Evolutionary conservation across 2,113 vertebrate genomes (phyloP), one percentile per base, ranked within the genome.

Genomic region (Azemiops feae): DNA sequence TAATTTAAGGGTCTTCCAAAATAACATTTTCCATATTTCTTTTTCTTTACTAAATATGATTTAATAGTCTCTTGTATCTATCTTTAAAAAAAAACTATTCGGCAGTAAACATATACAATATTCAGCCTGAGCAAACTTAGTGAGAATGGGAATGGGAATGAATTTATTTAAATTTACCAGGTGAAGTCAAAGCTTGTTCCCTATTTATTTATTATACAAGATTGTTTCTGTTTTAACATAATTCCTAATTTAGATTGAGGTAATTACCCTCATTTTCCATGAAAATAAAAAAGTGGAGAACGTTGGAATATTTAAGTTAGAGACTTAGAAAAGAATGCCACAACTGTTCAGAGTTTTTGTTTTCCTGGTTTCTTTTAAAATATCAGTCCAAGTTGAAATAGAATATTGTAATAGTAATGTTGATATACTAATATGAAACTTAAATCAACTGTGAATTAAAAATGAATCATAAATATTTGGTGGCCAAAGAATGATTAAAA

Each of bases 391-490:
- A 22, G 58, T 95, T 96, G 93, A 95, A 96, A 95, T 69, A 81
- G 94, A 96, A 97, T 91, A 96, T 39, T 89, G 85, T 91, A 93
- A 93, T 64, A 93, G 92, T 88, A 95, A 94, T 90, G 87, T 93
- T 94, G 1, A 0, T 43, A 94, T 87, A n/a, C 94, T 92, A 95
- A 95, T 92, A 90, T 93, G 88, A 95, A 95, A 85, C 39, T 92
- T 95, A 88, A 91, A 92, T 94, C 94, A 90, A 92, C n/a, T 2
- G 47, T 92, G 93, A 96, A 97, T 96, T 96, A 94, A 94, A 94
- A 81, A 95, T 93, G 92, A 96, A 95, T 93, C 95, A 96, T 95
- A 96, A 95, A 96, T 95, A 58, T 91, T 92, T 96, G 93, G 94
- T 93, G 95, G 23, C 57, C n/a, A n/a, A 4, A 18, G 16, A n/a